Base-by-base conservation (phyloP, 1,140 invertebrate species). In the Drosophila punjabiensis region DNA sequence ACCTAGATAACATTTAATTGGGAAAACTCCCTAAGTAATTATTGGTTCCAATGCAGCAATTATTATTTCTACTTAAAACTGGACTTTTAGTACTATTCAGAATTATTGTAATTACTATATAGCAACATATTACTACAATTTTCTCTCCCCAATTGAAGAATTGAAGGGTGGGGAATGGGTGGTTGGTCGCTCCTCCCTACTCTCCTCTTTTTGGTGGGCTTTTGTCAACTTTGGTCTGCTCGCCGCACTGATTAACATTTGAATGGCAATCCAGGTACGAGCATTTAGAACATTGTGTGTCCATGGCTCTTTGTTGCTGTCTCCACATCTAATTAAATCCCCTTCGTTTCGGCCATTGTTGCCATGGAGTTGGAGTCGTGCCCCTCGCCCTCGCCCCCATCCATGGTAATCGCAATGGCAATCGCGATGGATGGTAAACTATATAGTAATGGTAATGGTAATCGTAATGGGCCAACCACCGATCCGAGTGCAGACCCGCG, bases 291-390 rank as follows among this genome's bases (percentile, higher is more conserved):
- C 84, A 77, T 82, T 87, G 85, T 86, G 76, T 86, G 76, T 69
- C 45, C 45, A 18, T 66, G 61, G 73, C 50, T 73, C 67, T 78
- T 78, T 89, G 81, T 85, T 89, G 86, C 81, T 82, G 86, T 90
- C 86, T 86, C 82, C 86, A 90, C 86, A 90, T 90, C 87, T 90
- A 90, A 90, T 90, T 90, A 90, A 90, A 86, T 90, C 86, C 79
- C 81, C 79, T 78, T 69, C 55, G 33, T 16, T 74, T 63, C 59
- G 58, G 13, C 76, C 82, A 91, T 90, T 90, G 86, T 90, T 90
- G 74, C 78, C 50, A 63, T 80, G 79, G 79, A 86, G 82, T 85
- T 56, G 55, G 33, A 24, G 24, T 24, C 20, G 10, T 5, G 0
- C 18, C 32, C 30, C 67, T 35, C 58, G 67, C 50, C 53, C 61